Percentiles rank a stretch among this genome's conserved stretches.
These are phyloP conservation scores for Lagopus leucura DNA, from an alignment of 2,113 vertebrate species.

Conservation along the genomic window DNA sequence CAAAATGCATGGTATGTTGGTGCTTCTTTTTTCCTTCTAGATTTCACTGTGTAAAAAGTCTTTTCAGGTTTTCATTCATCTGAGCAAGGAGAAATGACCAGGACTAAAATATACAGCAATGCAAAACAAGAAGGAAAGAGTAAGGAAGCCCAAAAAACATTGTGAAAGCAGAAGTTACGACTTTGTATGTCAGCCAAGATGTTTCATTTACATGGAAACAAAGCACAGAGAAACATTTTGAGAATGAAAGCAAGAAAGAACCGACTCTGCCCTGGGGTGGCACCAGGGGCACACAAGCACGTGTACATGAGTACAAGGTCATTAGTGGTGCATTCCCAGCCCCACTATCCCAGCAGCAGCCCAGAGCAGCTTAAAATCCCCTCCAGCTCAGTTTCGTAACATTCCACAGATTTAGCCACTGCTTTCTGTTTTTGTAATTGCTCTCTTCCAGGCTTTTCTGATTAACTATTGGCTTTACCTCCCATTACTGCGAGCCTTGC, in stretches of 20 bases:
- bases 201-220: slow-evolving; percentile 8
- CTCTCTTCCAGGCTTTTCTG: neutral
- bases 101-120: neutral
- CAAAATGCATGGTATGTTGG: neutral
- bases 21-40: neutral
- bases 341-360: neutral
- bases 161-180: neutral
- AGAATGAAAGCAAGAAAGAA: neutral
- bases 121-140: neutral
- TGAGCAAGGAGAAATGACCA: neutral
- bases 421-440: neutral
- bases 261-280: neutral
- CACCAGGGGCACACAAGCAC: neutral
- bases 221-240: neutral
- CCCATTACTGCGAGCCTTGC: neutral
- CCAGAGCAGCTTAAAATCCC: neutral
- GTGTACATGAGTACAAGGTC: neutral
- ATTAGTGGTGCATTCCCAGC: neutral
- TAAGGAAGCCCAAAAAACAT: neutral
- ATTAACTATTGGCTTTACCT: slow-evolving; percentile 10
- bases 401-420: neutral
- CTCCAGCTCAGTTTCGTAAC: neutral
- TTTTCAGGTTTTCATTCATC: neutral
- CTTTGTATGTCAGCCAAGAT: neutral
- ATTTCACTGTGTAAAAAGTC: neutral